These are phyloP conservation scores for Philotrypesis tridentata DNA, from an alignment of 1,140 invertebrate species.

Conservation along the genomic window DNA sequence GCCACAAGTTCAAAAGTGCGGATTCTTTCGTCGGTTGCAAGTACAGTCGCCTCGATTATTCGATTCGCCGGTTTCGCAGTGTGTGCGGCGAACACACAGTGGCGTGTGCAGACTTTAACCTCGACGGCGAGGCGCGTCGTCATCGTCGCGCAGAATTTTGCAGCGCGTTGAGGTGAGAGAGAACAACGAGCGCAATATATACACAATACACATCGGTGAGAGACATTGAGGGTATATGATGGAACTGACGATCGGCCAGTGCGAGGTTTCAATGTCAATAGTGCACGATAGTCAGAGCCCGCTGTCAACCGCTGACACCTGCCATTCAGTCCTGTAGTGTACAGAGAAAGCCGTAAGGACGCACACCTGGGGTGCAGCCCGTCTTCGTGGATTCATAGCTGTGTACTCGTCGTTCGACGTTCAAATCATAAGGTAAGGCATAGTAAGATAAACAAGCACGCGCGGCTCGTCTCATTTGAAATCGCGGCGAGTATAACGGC, in stretches of 20 bases:
- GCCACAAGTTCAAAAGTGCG: too few relatives aligned
- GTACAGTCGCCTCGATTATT: neutral
- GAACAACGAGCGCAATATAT: too few relatives aligned
- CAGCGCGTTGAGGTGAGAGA: too few relatives aligned
- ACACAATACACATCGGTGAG: too few relatives aligned
- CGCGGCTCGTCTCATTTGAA: neutral
- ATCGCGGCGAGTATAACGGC: slow-evolving; percentile 28
- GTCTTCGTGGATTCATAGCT: too few relatives aligned
- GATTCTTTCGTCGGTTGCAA: neutral
- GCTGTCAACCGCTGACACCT: neutral
- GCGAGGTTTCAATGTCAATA: neutral
- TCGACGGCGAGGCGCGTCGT: neutral
- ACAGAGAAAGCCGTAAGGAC: too few relatives aligned
- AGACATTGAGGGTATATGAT: neutral
- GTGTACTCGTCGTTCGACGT: neutral
- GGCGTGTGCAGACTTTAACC: too few relatives aligned
- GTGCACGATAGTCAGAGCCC: neutral
- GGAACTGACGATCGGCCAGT: neutral
- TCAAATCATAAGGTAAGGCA: neutral
- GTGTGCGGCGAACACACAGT: too few relatives aligned
- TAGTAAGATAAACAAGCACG: neutral
- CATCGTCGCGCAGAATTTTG: too few relatives aligned
- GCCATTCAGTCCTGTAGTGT: neutral
- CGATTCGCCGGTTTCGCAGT: slow-evolving; percentile 40
- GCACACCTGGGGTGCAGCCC: too few relatives aligned